phyloP scores from a whole-genome alignment of 2,113 vertebrate genomes.

The Bettongia penicillata region DNA sequence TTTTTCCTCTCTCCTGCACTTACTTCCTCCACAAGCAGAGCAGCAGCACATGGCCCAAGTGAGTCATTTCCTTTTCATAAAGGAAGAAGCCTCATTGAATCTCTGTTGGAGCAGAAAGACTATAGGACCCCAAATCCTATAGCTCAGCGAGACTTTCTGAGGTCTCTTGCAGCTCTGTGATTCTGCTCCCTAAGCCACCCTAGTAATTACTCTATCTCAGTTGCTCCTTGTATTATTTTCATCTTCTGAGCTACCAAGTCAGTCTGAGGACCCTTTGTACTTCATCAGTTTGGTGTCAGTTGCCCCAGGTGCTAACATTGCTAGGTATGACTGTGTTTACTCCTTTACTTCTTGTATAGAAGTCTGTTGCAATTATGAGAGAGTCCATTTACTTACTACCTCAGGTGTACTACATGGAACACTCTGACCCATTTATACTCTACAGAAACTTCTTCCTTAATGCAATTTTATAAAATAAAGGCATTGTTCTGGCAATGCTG shows the following conservation, averaged over 20 bases:
- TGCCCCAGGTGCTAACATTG: neutral
- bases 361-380: slow-evolving; percentile 1
- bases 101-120: neutral
- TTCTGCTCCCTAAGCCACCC: neutral
- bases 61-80: neutral
- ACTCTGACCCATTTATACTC: slow-evolving; percentile 5
- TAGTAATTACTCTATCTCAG: neutral
- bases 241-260: neutral
- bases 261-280: neutral
- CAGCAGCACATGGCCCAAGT: neutral
- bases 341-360: neutral
- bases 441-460: slow-evolving; percentile 26
- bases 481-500: neutral
- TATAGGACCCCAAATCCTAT: neutral
- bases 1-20: neutral
- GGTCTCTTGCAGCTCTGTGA: neutral
- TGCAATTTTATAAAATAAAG: neutral
- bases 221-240: neutral
- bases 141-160: neutral
- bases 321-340: neutral
- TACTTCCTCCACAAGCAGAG: neutral
- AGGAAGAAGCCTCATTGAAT: neutral
- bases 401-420: neutral
- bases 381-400: neutral
- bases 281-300: neutral